phyloP scores from a whole-genome alignment of 2,113 vertebrate species.

The Equus przewalskii region DNA sequence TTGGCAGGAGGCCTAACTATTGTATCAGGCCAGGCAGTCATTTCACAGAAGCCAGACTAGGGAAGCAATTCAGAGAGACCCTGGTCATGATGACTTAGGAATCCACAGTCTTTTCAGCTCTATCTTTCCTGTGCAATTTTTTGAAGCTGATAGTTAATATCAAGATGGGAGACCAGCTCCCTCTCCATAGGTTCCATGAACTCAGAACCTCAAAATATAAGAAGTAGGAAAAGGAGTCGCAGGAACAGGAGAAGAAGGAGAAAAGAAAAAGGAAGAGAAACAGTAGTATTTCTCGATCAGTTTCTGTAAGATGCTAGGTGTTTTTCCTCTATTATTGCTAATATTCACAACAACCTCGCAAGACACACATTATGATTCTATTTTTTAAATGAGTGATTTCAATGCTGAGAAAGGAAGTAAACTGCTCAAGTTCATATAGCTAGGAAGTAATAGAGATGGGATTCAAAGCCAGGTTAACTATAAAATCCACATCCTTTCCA shows the following conservation, averaged over 20 bases:
- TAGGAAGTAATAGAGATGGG: neutral
- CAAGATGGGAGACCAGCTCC: neutral
- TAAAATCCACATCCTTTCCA: neutral
- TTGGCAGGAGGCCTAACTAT: neutral
- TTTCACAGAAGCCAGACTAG: neutral
- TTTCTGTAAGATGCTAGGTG: neutral
- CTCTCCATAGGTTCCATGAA: neutral
- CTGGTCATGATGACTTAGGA: neutral
- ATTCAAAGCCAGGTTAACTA: neutral
- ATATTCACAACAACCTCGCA: neutral
- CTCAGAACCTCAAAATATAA: neutral
- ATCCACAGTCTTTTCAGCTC: neutral
- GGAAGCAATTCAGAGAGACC: neutral
- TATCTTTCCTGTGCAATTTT: neutral
- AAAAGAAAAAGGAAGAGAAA: neutral
- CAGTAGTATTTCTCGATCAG: neutral
- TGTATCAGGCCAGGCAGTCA: neutral
- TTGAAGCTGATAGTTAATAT: neutral
- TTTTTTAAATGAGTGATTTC: neutral
- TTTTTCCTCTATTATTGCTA: neutral
- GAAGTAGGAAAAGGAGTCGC: neutral
- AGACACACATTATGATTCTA: neutral
- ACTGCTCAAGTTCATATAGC: neutral
- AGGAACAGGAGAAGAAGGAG: neutral
- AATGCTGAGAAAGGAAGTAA: neutral